Conservation (phyloP, 64 coral and sea anemone genomes). For the Platygyra sinensis region DNA sequence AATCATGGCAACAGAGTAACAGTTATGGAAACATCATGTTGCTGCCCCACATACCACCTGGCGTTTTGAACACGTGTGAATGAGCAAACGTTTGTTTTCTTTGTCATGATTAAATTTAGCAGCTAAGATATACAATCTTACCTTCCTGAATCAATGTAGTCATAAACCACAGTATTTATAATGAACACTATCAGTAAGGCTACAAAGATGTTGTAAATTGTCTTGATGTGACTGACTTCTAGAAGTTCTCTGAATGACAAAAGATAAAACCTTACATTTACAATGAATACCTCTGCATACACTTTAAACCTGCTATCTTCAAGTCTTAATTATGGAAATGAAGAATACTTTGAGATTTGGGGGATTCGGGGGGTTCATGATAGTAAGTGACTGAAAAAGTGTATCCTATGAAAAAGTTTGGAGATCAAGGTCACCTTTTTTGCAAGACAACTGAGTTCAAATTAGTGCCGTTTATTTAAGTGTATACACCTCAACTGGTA, state of each 20-base stretch:
- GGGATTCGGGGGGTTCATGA: too few species aligned
- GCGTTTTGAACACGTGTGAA: too few species aligned
- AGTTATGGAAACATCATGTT: too few species aligned
- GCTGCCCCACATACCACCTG: too few species aligned
- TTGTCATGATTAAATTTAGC: neutral
- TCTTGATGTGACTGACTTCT: conserved; percentile 92
- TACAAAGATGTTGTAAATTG: conserved; percentile 99
- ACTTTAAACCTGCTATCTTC: too few species aligned
- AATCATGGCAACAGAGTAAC: too few species aligned
- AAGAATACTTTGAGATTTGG: neutral
- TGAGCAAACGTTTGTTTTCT: neutral
- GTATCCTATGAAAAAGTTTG: too few species aligned
- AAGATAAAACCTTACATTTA: neutral
- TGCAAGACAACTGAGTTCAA: too few species aligned
- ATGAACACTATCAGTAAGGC: conserved; percentile 86
- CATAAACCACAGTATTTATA: conserved; percentile 90
- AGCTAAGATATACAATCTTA: neutral
- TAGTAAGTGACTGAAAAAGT: too few species aligned
- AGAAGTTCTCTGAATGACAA: conserved; percentile 87
- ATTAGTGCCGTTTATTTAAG: too few species aligned
- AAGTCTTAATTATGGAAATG: neutral
- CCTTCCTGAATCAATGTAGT: conserved; percentile 96
- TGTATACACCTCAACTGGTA: too few species aligned
- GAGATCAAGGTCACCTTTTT: too few species aligned
- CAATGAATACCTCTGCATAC: neutral